Evolutionary conservation across 2,888 invertebrate species (phyloP).

Genomic region (Heliconius hortense): DNA sequence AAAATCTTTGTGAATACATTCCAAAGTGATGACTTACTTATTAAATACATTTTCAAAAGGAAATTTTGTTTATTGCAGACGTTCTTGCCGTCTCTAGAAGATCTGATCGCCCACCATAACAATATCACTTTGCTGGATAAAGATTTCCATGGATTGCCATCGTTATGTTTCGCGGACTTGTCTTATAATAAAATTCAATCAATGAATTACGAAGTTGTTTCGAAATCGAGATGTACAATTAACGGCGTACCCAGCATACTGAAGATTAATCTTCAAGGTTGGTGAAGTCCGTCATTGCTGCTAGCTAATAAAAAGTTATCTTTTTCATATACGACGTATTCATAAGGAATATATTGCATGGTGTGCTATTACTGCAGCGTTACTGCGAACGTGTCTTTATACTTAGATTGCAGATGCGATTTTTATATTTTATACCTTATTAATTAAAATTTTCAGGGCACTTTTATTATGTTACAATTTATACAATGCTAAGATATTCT

Average conservation of each 20-base stretch:
- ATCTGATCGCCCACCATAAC: slow-evolving; percentile 89
- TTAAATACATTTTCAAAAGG: neutral
- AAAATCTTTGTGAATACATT: neutral
- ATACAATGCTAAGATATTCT: neutral
- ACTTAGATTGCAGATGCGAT: slow-evolving; percentile 19
- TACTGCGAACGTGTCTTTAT: slow-evolving; percentile 19
- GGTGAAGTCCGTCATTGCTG: slow-evolving; percentile 47
- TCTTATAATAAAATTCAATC: slow-evolving; percentile 88
- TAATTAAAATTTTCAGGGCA: neutral
- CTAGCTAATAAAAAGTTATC: neutral
- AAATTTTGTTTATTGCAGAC: slow-evolving; percentile 81
- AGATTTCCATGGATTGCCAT: slow-evolving; percentile 92
- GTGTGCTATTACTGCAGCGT: slow-evolving; percentile 16
- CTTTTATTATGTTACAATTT: neutral
- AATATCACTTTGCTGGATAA: slow-evolving; percentile 87
- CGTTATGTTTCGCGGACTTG: slow-evolving; percentile 90
- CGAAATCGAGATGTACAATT: slow-evolving; percentile 90
- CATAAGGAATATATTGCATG: slow-evolving; percentile 1
- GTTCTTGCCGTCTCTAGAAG: slow-evolving; percentile 88
- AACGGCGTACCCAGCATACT: slow-evolving; percentile 89
- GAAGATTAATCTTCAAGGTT: slow-evolving; percentile 91
- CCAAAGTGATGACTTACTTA: neutral
- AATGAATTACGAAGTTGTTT: slow-evolving; percentile 88
- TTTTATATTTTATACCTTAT: neutral
- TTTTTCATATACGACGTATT: neutral